phyloP scores from a whole-genome alignment of 1,140 invertebrate species.

The Rhizoglyphus robini region DNA sequence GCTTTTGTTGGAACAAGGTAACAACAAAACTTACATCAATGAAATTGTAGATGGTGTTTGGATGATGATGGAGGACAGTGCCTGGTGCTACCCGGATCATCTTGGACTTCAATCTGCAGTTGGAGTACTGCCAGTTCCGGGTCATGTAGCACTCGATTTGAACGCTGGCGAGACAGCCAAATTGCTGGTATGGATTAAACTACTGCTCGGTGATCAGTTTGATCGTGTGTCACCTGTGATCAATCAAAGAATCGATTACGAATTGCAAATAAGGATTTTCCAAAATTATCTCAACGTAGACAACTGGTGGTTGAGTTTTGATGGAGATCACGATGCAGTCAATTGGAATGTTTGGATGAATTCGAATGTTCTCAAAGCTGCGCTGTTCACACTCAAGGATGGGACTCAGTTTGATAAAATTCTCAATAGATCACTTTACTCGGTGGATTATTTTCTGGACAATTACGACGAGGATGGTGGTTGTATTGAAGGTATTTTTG shows the following conservation, averaged over 20 bases:
- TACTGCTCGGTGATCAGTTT: slow-evolving; percentile 5
- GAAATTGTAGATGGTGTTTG: slow-evolving; percentile 12
- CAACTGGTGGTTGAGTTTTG: too few species aligned
- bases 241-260: background rate
- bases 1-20: background rate
- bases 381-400: too few species aligned
- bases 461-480: too few species aligned
- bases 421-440: too few species aligned
- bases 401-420: too few species aligned
- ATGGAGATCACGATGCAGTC: too few species aligned
- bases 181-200: background rate
- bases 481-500: too few species aligned
- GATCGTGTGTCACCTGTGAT: background rate
- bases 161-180: slow-evolving; percentile 3
- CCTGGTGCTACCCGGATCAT: background rate
- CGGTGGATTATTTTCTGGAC: too few species aligned
- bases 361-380: too few species aligned
- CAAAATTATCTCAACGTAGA: background rate
- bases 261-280: background rate
- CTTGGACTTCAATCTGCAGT: too few species aligned
- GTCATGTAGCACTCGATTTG: background rate
- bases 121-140: slow-evolving; percentile 5
- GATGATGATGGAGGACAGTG: slow-evolving; percentile 3
- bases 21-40: background rate
- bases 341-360: too few species aligned